Percentiles rank a stretch among this genome's conserved stretches.
phyloP scores from a whole-genome alignment of 2,888 invertebrate species.

The Mycalesis mineus region DNA sequence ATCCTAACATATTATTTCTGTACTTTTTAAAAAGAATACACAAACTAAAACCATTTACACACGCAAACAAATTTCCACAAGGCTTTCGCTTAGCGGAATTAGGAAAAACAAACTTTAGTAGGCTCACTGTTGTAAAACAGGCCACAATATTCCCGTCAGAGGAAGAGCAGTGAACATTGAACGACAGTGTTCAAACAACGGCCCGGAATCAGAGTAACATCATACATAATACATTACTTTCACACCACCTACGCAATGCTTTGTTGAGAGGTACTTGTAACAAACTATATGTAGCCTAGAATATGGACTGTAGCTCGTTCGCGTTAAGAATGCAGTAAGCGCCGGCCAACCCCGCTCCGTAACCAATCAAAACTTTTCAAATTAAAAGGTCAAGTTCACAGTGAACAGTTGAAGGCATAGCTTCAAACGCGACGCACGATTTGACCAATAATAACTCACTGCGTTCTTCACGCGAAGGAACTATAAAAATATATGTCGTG shows the following conservation, averaged over 20 bases:
- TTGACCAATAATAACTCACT: no score
- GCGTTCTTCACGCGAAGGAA: no score
- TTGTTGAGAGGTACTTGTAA: conserved; percentile 20
- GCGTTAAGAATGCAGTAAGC: no score
- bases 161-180: conserved; percentile 21
- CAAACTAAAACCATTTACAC: not conserved
- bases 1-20: no score
- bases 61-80: not conserved
- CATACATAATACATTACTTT: conserved; percentile 33
- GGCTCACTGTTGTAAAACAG: conserved; percentile 9
- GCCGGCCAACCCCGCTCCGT: no score
- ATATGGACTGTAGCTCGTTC: no score
- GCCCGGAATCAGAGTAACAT: conserved; percentile 26
- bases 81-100: not conserved
- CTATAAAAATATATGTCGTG: no score
- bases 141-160: conserved; percentile 10
- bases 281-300: no score
- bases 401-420: no score
- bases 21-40: not conserved
- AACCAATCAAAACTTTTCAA: no score
- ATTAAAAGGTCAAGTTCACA: no score
- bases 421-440: no score
- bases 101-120: conserved; percentile 5
- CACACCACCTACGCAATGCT: conserved; percentile 30
- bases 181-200: conserved; percentile 23